Base-by-base conservation (phyloP, 2,797 vertebrate species). In the Gila robusta region DNA sequence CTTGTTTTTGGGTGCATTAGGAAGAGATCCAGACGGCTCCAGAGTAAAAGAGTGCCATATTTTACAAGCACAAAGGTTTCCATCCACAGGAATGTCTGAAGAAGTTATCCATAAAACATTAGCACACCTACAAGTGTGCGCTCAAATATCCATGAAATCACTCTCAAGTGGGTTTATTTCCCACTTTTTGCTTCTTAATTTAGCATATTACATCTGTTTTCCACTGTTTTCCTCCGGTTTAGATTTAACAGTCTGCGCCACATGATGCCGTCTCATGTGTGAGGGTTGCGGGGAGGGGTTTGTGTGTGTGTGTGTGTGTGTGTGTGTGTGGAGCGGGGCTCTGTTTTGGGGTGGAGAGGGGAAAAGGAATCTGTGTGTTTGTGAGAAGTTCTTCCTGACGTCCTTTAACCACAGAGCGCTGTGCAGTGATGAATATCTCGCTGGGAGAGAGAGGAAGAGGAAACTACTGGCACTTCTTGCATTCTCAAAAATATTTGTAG, bases 401-500 rank as follows among this genome's bases (percentile, higher is more conserved):
- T 37, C 73, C 70, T 80, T 26, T 49, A 71, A 76, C 71, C 67
- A 74, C 73, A 54, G 81, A 79, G 23, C 59, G 35, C 79, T 70
- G 67, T 44, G 59, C 82, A 67, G 69, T 84, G 87, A 89, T 88
- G 88, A 91, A 89, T 87, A 86, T 76, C 76, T 87, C 26, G 56
- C 62, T 77, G 84, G 90, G 85, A 81, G 88, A 90, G 90, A 90
- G 91, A 91, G 90, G 92, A 92, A 93, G 89, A 91, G 93, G 93
- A 93, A 92, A 92, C 91, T 87, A 85, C 81, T 54, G 11, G 10
- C 12, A 76, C 69, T 82, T 88, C 84, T 87, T 80, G 79, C 86
- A 91, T 93, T 94, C 92, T 94, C 93, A 85, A 88, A 89, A 87
- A 93, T 93, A 91, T 94, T 92, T 92, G 87, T 91, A 86, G 92